A percentile compares a stretch with the other conserved stretches of the same genome.
These are phyloP conservation scores for Bucco capensis DNA, from an alignment of 2,113 vertebrate genomes.

Conservation along the genomic window DNA sequence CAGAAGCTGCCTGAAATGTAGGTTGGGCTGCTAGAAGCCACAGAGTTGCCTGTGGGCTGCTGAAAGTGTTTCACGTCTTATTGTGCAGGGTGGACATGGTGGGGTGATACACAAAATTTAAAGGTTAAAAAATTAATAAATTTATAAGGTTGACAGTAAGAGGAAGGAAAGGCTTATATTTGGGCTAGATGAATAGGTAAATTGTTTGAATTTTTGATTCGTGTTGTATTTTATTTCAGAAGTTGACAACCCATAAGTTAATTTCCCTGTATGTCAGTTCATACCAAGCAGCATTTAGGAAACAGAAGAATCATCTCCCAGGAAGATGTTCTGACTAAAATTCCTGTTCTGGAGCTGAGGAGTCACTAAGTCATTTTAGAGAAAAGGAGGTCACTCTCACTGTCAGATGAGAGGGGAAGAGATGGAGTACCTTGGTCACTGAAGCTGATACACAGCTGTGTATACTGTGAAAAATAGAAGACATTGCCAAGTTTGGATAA, in stretches of 20 bases:
- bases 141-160: neutral
- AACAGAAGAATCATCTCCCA: neutral
- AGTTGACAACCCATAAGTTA: neutral
- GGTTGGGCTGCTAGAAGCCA: neutral
- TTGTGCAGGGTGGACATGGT: neutral
- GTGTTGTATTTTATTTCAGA: neutral
- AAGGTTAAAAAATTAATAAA: neutral
- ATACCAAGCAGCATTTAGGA: neutral
- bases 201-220: neutral
- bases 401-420: neutral
- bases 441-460: neutral
- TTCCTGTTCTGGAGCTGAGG: neutral
- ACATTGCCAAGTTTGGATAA: neutral
- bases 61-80: neutral
- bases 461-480: neutral
- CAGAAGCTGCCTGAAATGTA: neutral
- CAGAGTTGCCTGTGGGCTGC: neutral
- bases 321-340: neutral
- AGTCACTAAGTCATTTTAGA: neutral
- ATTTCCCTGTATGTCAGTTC: neutral
- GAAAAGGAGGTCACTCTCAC: neutral
- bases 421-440: neutral
- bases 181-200: neutral
- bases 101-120: neutral
- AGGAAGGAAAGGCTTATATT: neutral